Conservation (phyloP, 2,113 vertebrate genomes). For the Hiodon tergisus region DNA sequence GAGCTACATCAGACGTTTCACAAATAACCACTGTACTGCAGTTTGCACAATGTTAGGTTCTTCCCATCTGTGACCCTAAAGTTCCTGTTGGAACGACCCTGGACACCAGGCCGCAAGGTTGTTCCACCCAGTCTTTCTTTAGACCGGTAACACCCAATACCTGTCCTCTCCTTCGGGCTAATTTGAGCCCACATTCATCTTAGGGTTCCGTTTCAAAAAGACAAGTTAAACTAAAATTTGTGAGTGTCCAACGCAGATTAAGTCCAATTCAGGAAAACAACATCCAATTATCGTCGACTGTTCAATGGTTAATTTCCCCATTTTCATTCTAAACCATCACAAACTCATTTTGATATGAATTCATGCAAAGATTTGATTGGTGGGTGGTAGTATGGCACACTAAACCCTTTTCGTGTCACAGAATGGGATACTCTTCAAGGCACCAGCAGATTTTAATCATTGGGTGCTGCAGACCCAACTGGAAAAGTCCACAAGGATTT, state of each 20-base stretch:
- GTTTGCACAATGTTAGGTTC: background rate
- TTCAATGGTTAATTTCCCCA: background rate
- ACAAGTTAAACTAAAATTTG: background rate
- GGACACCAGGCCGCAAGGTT: background rate
- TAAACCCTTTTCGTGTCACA: background rate
- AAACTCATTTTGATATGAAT: background rate
- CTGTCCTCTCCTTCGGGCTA: background rate
- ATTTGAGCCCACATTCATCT: background rate
- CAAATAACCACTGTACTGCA: background rate
- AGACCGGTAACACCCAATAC: background rate
- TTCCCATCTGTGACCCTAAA: background rate
- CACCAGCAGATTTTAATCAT: background rate
- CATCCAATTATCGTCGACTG: no score
- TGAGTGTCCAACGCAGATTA: background rate
- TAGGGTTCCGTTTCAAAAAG: slow-evolving; percentile 22
- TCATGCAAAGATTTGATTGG: background rate
- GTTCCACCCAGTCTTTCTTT: background rate
- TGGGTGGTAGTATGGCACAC: background rate
- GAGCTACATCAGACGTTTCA: background rate
- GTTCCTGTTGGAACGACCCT: background rate
- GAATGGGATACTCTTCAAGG: slow-evolving; percentile 2
- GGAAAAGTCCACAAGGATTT: background rate
- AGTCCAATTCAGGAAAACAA: no score
- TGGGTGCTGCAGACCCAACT: background rate
- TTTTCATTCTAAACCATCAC: background rate